phyloP scores from a whole-genome alignment of 2,888 invertebrate species.

The Drosophila peninsularis region DNA sequence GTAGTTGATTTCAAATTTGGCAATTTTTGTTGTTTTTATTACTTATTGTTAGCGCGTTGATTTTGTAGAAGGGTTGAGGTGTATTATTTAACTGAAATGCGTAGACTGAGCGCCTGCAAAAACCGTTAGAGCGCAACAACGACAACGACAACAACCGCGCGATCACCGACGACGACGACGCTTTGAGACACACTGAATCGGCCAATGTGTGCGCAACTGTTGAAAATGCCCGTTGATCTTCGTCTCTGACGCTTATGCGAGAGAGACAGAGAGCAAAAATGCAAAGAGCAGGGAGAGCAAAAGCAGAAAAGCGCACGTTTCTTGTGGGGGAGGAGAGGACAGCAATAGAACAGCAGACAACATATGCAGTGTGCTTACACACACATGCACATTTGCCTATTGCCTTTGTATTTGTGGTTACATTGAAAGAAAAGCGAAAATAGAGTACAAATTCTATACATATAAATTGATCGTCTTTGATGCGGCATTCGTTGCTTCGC shows the following conservation, averaged over 20 bases:
- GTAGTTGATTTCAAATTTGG: conserved; percentile 31
- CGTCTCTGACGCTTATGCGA: conserved; percentile 50
- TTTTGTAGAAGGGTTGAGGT: conserved; percentile 12
- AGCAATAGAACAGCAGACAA: conserved; percentile 7
- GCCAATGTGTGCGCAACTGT: conserved; percentile 25
- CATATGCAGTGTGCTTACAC: neutral
- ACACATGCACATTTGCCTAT: neutral
- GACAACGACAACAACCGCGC: conserved; percentile 43
- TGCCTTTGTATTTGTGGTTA: neutral
- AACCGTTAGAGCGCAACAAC: conserved; percentile 64
- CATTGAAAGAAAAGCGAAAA: conserved; percentile 45
- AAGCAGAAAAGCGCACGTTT: conserved; percentile 29
- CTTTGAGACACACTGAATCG: conserved; percentile 69
- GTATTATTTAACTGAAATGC: conserved; percentile 45
- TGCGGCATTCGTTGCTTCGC: conserved; percentile 41
- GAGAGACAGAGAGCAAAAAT: conserved; percentile 13
- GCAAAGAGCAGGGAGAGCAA: conserved; percentile 24
- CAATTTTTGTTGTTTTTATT: conserved; percentile 29
- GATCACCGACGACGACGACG: conserved; percentile 65
- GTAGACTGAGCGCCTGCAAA: conserved; percentile 43
- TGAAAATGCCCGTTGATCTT: conserved; percentile 45
- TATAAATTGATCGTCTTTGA: conserved; percentile 48
- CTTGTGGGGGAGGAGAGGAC: conserved; percentile 1
- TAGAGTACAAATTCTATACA: conserved; percentile 45
- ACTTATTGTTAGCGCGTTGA: conserved; percentile 56